Conservation (phyloP, 2,113 vertebrate species). For the Corythoichthys haematopterus region DNA sequence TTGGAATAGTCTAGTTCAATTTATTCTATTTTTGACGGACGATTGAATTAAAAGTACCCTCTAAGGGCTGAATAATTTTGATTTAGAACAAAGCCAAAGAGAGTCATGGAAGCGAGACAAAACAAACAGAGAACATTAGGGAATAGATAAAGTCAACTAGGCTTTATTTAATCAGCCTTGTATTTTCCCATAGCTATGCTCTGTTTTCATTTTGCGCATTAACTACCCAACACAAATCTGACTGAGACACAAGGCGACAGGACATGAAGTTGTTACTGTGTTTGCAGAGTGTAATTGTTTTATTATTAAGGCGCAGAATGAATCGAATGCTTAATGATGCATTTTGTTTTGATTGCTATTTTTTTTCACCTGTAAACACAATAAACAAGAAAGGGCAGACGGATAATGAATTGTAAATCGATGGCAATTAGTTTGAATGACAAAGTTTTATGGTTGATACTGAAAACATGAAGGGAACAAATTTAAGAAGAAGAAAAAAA, state of each 20-base stretch:
- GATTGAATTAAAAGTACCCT: background rate
- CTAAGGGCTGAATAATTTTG: background rate
- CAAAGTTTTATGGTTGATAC: background rate
- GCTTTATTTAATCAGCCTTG: slow-evolving; percentile 43
- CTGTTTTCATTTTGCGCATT: slow-evolving; percentile 25
- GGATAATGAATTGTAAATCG: background rate
- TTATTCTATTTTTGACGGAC: background rate
- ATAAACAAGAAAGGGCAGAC: slow-evolving; percentile 13
- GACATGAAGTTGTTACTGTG: slow-evolving; percentile 4
- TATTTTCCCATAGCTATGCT: slow-evolving; percentile 34
- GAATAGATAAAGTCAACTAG: slow-evolving; percentile 32
- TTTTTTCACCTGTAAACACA: slow-evolving; percentile 21
- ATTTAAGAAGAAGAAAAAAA: background rate
- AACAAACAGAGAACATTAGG: slow-evolving; percentile 16
- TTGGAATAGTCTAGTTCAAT: background rate
- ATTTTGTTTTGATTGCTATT: slow-evolving; percentile 14
- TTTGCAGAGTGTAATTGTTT: slow-evolving; percentile 26
- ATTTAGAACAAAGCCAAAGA: slow-evolving; percentile 13
- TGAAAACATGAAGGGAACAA: background rate
- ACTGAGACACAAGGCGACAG: background rate
- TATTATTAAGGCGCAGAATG: slow-evolving; percentile 14
- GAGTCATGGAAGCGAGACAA: slow-evolving; percentile 12
- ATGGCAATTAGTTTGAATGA: background rate
- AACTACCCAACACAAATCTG: slow-evolving; percentile 17
- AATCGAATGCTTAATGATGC: slow-evolving; percentile 21